Percentiles rank a stretch among this genome's conserved stretches.
These are phyloP conservation scores for Beris chalybata DNA, from an alignment of 2,888 invertebrate genomes.

Conservation along the genomic window DNA sequence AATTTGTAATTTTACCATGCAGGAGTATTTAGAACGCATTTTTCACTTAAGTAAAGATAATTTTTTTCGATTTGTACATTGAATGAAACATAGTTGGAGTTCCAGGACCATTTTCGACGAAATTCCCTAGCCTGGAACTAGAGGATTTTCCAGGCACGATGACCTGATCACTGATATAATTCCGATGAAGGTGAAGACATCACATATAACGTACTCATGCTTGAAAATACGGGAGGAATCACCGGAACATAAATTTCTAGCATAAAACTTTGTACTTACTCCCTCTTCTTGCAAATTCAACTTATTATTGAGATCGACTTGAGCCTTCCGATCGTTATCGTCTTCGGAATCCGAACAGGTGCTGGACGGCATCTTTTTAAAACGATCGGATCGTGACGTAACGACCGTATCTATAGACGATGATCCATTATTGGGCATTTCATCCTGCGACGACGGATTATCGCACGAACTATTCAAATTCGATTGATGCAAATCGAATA, in stretches of 20 bases:
- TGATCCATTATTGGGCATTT: constrained; percentile 38
- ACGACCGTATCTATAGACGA: constrained; percentile 34
- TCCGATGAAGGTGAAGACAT: background rate
- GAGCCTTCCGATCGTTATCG: constrained; percentile 51
- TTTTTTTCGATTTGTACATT: no score
- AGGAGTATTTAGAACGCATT: no score
- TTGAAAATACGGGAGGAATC: no score
- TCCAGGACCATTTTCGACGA: no score
- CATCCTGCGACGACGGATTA: constrained; percentile 30
- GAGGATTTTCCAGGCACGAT: no score
- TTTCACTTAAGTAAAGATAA: no score
- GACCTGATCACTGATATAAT: no score
- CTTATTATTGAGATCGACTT: constrained; percentile 50
- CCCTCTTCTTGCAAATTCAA: constrained; percentile 54
- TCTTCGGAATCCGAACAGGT: constrained; percentile 56
- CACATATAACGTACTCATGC: background rate
- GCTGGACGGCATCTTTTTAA: constrained; percentile 55
- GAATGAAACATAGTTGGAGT: no score
- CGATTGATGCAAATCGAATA: constrained; percentile 51
- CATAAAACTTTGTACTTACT: constrained; percentile 47
- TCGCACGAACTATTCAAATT: constrained; percentile 33
- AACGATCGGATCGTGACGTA: constrained; percentile 42
- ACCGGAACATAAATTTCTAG: background rate
- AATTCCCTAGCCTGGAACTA: no score
- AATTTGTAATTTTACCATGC: no score